Conservation (phyloP, 1,140 invertebrate genomes). For the Triops longicaudatus region DNA sequence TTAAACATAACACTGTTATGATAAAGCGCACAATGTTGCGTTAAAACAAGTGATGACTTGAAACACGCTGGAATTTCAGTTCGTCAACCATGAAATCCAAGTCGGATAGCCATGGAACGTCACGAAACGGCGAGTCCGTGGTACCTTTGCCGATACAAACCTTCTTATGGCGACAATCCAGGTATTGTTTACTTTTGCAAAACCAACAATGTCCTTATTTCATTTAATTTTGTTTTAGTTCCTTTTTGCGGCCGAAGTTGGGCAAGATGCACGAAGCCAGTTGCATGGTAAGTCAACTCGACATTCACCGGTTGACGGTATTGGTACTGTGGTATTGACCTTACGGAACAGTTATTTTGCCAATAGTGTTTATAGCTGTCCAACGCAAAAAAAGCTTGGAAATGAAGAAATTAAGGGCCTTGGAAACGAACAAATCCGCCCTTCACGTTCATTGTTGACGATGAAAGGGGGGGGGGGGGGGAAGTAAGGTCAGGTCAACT, state of each 20-base stretch:
- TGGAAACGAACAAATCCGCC: background rate
- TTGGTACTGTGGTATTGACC: background rate
- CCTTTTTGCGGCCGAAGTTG: slow-evolving; percentile 82
- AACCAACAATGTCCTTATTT: too few species aligned
- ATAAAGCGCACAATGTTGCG: too few species aligned
- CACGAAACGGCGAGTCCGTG: slow-evolving; percentile 45
- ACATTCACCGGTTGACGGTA: slow-evolving; percentile 19
- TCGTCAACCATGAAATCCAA: slow-evolving; percentile 23
- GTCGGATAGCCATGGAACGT: background rate
- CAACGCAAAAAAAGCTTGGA: background rate
- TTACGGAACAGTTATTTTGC: too few species aligned
- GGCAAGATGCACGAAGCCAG: slow-evolving; percentile 93
- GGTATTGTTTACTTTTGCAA: slow-evolving; percentile 43
- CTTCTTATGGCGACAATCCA: slow-evolving; percentile 94
- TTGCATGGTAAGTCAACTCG: slow-evolving; percentile 73
- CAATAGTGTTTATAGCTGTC: background rate
- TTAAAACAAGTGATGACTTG: too few species aligned
- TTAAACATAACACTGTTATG: too few species aligned
- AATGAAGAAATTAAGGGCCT: background rate
- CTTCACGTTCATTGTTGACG: slow-evolving; percentile 12
- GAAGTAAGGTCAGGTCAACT: slow-evolving; percentile 17
- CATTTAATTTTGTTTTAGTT: slow-evolving; percentile 41
- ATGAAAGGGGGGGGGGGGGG: slow-evolving; percentile 27
- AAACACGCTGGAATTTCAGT: too few species aligned
- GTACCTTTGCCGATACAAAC: slow-evolving; percentile 95